These are phyloP conservation scores for Cynoglossus semilaevis DNA, from an alignment of 2,113 vertebrate species.

Conservation along the genomic window DNA sequence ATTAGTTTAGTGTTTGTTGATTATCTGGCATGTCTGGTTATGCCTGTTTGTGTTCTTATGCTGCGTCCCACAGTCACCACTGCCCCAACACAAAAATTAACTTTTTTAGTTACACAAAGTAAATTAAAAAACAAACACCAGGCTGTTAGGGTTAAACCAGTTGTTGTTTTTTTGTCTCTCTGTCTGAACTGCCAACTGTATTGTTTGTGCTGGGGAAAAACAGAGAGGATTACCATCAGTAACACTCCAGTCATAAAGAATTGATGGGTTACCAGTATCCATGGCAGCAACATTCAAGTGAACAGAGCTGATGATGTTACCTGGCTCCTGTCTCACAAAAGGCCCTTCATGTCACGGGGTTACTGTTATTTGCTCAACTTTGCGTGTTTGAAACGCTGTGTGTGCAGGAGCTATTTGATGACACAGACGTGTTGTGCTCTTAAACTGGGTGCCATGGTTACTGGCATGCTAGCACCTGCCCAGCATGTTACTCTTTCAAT, in stretches of 20 bases:
- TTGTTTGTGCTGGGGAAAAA: slow-evolving; percentile 59
- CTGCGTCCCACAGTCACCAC: slow-evolving; percentile 69
- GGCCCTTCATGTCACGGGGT: slow-evolving; percentile 70
- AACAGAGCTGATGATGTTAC: slow-evolving; percentile 72
- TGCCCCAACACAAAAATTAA: slow-evolving; percentile 72
- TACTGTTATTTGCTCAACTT: slow-evolving; percentile 85
- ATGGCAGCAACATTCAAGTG: slow-evolving; percentile 80
- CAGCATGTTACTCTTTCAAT: slow-evolving; percentile 75
- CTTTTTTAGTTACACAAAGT: slow-evolving; percentile 67
- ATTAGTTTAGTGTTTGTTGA: slow-evolving; percentile 82
- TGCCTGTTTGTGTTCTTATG: slow-evolving; percentile 76
- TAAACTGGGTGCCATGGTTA: slow-evolving; percentile 77
- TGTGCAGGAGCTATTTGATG: slow-evolving; percentile 82
- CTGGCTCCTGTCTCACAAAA: slow-evolving; percentile 76
- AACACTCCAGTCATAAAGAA: slow-evolving; percentile 74
- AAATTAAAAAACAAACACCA: slow-evolving; percentile 61
- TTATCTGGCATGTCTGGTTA: slow-evolving; percentile 78
- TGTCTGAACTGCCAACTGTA: slow-evolving; percentile 68
- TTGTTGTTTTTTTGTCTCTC: slow-evolving; percentile 68
- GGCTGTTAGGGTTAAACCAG: slow-evolving; percentile 62
- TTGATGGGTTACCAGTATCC: slow-evolving; percentile 78
- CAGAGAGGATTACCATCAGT: slow-evolving; percentile 73
- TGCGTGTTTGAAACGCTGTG: slow-evolving; percentile 76
- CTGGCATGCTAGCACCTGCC: slow-evolving; percentile 88
- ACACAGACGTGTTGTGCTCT: slow-evolving; percentile 72